Evolutionary conservation across 2,113 vertebrate genomes (phyloP).

Genomic region (Trachemys scripta): DNA sequence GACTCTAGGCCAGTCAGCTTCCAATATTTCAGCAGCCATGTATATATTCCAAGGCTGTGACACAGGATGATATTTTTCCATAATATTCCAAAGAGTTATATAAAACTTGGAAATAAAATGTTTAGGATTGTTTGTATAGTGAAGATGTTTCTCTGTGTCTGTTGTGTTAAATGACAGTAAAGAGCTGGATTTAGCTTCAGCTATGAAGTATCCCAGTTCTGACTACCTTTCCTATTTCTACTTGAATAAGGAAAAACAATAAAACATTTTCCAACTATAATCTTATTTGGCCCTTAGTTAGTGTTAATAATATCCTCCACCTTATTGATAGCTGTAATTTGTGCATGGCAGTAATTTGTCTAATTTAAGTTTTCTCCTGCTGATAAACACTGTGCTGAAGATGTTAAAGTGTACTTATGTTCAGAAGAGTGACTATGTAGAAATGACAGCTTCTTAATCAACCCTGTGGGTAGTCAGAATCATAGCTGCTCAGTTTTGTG

Average conservation of each 20-base stretch:
- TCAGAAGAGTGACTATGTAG: background rate
- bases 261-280: conserved; percentile 30
- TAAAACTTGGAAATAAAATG: background rate
- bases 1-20: background rate
- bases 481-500: background rate
- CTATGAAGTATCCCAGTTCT: conserved; percentile 12
- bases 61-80: background rate
- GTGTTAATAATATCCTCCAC: background rate
- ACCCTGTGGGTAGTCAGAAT: background rate
- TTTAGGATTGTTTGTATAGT: background rate
- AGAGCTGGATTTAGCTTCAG: background rate
- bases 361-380: background rate
- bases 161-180: background rate
- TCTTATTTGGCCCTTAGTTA: background rate
- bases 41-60: background rate
- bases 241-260: background rate
- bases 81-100: background rate
- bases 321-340: background rate
- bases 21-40: background rate
- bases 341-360: background rate
- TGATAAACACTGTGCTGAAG: background rate
- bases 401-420: background rate
- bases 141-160: background rate
- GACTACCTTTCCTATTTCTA: conserved; percentile 11
- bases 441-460: background rate